These are phyloP conservation scores for Molossus alvarezi DNA, from an alignment of 2,797 vertebrate species.

Conservation along the genomic window DNA sequence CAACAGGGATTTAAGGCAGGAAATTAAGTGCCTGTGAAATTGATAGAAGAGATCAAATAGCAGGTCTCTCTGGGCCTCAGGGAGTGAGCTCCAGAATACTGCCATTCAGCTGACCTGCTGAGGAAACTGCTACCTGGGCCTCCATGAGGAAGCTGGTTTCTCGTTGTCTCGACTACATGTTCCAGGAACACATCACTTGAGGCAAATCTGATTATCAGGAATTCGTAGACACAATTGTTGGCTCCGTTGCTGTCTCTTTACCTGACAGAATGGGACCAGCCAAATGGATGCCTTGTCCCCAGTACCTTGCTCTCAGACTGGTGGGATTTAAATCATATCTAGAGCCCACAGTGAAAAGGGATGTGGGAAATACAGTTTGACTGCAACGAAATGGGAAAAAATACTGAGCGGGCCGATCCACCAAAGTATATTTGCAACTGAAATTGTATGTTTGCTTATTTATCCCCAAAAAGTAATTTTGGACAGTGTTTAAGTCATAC, in stretches of 20 bases:
- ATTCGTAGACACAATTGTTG: not conserved
- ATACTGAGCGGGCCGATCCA: not conserved
- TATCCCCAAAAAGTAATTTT: not conserved
- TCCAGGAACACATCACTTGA: not conserved
- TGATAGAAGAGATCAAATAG: not conserved
- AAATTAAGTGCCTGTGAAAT: not conserved
- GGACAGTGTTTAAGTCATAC: not conserved
- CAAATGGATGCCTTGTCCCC: not conserved
- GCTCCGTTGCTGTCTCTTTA: not conserved
- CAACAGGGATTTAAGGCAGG: not conserved
- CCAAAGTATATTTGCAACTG: not conserved
- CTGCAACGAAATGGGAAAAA: not conserved
- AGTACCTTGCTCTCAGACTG: not conserved
- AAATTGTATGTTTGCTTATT: constrained; percentile 10
- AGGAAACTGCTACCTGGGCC: not conserved
- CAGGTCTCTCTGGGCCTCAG: not conserved
- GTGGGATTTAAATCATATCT: not conserved
- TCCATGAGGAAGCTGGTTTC: not conserved
- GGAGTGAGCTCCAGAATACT: not conserved
- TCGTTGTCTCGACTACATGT: not conserved
- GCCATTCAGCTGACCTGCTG: not conserved
- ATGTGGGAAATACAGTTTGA: not conserved
- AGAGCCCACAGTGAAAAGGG: not conserved
- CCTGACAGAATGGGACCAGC: not conserved
- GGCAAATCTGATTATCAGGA: not conserved